These are phyloP conservation scores for Speoplatyrhinus poulsoni DNA, from an alignment of 2,113 vertebrate species.

Conservation along the genomic window DNA sequence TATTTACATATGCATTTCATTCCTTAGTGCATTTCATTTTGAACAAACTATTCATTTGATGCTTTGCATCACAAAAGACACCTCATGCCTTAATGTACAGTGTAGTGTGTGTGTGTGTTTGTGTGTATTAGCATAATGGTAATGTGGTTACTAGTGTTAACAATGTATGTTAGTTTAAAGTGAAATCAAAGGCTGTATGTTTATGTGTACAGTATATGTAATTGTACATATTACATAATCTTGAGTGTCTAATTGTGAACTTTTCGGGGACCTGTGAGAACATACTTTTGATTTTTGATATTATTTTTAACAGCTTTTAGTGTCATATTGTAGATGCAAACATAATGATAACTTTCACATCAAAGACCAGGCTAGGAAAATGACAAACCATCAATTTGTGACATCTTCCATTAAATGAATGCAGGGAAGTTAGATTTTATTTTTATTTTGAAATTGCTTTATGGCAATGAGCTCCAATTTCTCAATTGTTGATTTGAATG, in stretches of 20 bases:
- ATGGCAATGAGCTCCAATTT: slow-evolving; percentile 37
- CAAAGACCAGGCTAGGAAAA: slow-evolving; percentile 32
- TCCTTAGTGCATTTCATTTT: slow-evolving; percentile 54
- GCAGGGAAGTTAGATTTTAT: slow-evolving; percentile 66
- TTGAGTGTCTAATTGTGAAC: slow-evolving; percentile 50
- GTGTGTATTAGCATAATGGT: slow-evolving; percentile 62
- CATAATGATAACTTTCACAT: slow-evolving; percentile 35
- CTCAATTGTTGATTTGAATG: slow-evolving; percentile 30
- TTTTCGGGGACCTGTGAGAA: slow-evolving; percentile 16
- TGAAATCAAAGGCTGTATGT: slow-evolving; percentile 55
- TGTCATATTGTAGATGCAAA: slow-evolving; percentile 22
- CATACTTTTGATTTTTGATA: slow-evolving; percentile 19
- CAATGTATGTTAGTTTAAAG: slow-evolving; percentile 45
- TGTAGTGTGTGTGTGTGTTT: slow-evolving; percentile 48
- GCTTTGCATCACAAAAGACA: slow-evolving; percentile 57
- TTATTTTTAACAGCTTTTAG: slow-evolving; percentile 29
- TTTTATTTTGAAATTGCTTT: slow-evolving; percentile 42
- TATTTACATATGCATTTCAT: slow-evolving; percentile 47
- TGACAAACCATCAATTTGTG: slow-evolving; percentile 42
- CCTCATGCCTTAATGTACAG: slow-evolving; percentile 82
- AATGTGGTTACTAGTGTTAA: slow-evolving; percentile 57
- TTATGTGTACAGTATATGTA: slow-evolving; percentile 48
- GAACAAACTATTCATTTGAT: slow-evolving; percentile 46
- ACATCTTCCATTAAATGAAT: slow-evolving; percentile 54
- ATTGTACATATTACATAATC: slow-evolving; percentile 48